Percentiles rank a stretch among this genome's conserved stretches.
phyloP scores from a whole-genome alignment of 2,888 invertebrate species.

The Oligia fasciuncula region DNA sequence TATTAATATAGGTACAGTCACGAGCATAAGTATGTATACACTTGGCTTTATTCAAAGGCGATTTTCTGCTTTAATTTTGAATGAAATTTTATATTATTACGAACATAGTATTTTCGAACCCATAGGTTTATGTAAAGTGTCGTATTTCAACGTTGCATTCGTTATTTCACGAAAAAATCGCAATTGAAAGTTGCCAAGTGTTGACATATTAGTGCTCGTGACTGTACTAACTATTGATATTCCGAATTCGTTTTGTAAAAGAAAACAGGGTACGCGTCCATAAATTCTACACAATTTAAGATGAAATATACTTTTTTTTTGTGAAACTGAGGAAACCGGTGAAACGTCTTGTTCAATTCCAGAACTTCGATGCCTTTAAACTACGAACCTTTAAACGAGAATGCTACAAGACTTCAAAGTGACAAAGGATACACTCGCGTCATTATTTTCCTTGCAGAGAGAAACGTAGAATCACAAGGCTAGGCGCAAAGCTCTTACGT shows the following conservation, averaged over 20 bases:
- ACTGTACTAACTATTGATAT: neutral
- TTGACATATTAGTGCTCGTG: no score
- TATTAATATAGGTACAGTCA: neutral
- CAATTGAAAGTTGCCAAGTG: no score
- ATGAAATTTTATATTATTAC: no score
- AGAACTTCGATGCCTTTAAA: neutral
- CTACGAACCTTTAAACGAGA: neutral
- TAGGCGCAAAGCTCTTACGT: neutral
- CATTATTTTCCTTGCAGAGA: neutral
- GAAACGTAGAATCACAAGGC: neutral
- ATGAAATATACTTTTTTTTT: neutral
- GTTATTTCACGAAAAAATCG: no score
- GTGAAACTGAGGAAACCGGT: neutral
- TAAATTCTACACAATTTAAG: neutral
- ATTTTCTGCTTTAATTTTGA: no score
- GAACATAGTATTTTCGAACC: no score
- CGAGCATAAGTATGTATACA: no score
- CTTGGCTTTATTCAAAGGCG: no score
- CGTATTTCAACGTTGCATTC: no score
- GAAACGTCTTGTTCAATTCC: neutral
- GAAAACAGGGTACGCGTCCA: neutral
- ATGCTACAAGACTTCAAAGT: neutral
- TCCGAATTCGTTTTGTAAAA: neutral
- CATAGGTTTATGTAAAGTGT: no score
- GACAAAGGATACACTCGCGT: constrained; percentile 6